Conservation (phyloP, 2,113 vertebrate species). For the Gambusia affinis region DNA sequence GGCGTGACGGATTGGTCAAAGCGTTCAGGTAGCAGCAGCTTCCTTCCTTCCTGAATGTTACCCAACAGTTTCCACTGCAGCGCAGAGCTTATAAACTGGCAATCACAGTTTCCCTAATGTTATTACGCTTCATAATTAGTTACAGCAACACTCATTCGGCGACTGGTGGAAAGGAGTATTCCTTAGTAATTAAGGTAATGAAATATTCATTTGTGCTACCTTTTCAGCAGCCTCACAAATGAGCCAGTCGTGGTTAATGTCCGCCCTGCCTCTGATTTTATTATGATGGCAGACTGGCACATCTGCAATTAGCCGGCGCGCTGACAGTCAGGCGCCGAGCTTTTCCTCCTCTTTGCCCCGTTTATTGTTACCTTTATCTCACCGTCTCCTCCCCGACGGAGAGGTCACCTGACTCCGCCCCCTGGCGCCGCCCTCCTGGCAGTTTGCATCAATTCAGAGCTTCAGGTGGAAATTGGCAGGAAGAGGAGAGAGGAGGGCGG, state of each 20-base stretch:
- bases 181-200: constrained; percentile 99
- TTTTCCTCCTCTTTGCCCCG: constrained; percentile 78
- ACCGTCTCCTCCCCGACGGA: constrained; percentile 73
- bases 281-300: constrained; percentile 97
- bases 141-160: constrained; percentile 96
- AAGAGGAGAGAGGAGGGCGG: constrained; percentile 35
- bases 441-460: constrained; percentile 96
- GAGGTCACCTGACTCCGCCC: constrained; percentile 99
- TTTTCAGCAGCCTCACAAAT: constrained; percentile 98
- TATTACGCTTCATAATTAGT: constrained; percentile 99
- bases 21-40: constrained; percentile 22
- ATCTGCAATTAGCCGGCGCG: constrained; percentile 96
- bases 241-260: constrained; percentile 96
- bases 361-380: constrained; percentile 57
- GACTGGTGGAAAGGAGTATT: constrained; percentile 96
- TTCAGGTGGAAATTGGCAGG: constrained; percentile 97
- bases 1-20: constrained; percentile 31
- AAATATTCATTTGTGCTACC: constrained; percentile 99
- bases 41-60: constrained; percentile 53
- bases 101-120: constrained; percentile 90
- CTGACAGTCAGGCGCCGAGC: constrained; percentile 94
- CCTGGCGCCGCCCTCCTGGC: constrained; percentile 91
- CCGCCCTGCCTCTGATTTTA: constrained; percentile 95
- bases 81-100: constrained; percentile 84
- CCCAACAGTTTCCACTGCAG: constrained; percentile 64